Evolutionary conservation across 1,140 invertebrate species (phyloP).

Genomic region (Apocrypta bakeri): DNA sequence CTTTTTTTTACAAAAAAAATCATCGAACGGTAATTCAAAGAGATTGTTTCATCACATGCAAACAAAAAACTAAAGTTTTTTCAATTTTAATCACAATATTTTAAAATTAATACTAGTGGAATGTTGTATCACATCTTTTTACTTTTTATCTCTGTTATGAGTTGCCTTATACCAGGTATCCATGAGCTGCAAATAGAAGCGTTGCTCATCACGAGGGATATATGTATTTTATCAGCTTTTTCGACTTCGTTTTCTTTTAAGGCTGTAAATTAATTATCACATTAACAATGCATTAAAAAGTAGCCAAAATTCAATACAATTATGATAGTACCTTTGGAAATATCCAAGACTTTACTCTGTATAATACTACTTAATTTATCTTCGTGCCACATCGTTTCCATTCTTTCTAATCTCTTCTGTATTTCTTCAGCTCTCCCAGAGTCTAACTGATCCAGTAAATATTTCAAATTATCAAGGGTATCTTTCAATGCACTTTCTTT

Average conservation of each 20-base stretch:
- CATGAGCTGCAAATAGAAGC: slow-evolving; percentile 69
- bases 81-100: background rate
- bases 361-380: slow-evolving; percentile 66
- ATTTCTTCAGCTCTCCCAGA: slow-evolving; percentile 64
- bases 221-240: slow-evolving; percentile 69
- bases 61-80: background rate
- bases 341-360: slow-evolving; percentile 63
- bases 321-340: slow-evolving; percentile 67
- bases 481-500: slow-evolving; percentile 60
- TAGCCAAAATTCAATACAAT: background rate
- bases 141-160: slow-evolving; percentile 66
- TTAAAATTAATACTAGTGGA: background rate
- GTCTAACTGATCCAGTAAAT: slow-evolving; percentile 57
- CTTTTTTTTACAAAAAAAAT: background rate
- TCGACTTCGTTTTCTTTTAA: slow-evolving; percentile 64
- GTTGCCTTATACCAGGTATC: slow-evolving; percentile 71
- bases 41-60: background rate
- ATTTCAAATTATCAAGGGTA: slow-evolving; percentile 61
- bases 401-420: slow-evolving; percentile 65
- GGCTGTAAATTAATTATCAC: slow-evolving; percentile 63
- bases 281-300: slow-evolving; percentile 36
- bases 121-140: slow-evolving; percentile 44
- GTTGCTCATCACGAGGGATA: slow-evolving; percentile 71
- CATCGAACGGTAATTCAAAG: background rate
- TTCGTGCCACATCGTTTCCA: slow-evolving; percentile 71